phyloP scores from a whole-genome alignment of 1,140 invertebrate genomes.

The Tetragonula clypearis region DNA sequence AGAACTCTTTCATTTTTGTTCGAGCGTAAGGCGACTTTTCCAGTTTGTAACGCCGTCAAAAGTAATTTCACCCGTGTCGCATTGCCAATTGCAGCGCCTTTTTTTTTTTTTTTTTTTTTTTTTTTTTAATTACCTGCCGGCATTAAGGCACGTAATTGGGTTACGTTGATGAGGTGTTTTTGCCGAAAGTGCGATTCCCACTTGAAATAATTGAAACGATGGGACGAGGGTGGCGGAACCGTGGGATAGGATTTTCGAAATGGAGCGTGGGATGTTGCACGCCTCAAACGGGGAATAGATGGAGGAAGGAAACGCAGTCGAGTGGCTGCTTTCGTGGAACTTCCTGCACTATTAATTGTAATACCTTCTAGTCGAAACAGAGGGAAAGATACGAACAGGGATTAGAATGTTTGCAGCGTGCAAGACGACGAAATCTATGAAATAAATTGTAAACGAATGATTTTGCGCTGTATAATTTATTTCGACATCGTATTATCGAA shows the following conservation, averaged over 20 bases:
- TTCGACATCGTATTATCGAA: neutral
- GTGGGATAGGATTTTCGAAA: neutral
- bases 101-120: neutral
- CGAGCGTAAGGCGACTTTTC: neutral
- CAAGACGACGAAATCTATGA: no score
- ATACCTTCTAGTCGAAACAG: neutral
- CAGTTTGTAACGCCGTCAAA: neutral
- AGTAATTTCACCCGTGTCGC: neutral
- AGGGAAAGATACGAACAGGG: neutral
- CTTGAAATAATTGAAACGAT: constrained; percentile 16
- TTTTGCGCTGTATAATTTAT: neutral
- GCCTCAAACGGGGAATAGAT: neutral
- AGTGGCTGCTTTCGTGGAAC: neutral
- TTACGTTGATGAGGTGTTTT: neutral
- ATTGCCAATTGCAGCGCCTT: neutral
- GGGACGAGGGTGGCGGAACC: neutral
- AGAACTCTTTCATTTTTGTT: neutral
- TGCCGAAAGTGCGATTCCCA: neutral
- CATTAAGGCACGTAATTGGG: neutral
- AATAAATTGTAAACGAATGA: no score
- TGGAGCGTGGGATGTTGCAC: neutral
- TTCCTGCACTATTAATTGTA: neutral
- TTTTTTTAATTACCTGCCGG: neutral
- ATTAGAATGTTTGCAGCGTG: neutral
- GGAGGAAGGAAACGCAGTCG: neutral